Evolutionary conservation across 2,888 invertebrate species (phyloP).

Genomic region (Athalia cordata): DNA sequence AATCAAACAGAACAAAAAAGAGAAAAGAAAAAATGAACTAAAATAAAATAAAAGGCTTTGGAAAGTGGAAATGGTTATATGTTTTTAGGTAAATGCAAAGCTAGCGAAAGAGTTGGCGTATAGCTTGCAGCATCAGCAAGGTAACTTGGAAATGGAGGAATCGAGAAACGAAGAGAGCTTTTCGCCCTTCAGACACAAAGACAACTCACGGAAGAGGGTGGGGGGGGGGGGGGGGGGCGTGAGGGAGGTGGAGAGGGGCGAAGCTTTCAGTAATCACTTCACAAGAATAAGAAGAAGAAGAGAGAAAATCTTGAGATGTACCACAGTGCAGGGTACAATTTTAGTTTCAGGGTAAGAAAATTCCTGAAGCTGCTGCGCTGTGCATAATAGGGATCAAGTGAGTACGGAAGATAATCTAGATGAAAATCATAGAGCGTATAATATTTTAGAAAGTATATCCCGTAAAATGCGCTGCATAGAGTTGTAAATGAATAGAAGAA

Average conservation of each 20-base stretch:
- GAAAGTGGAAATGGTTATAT: not conserved
- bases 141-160: not conserved
- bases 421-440: too few relatives aligned
- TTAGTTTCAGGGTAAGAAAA: too few relatives aligned
- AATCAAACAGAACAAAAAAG: not conserved
- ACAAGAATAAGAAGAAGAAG: slow-evolving; percentile 2
- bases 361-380: too few relatives aligned
- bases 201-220: slow-evolving; percentile 11
- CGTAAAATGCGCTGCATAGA: too few relatives aligned
- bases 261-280: slow-evolving; percentile 44
- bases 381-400: too few relatives aligned
- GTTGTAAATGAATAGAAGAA: too few relatives aligned
- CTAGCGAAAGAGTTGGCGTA: not conserved
- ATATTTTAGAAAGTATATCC: too few relatives aligned
- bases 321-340: too few relatives aligned
- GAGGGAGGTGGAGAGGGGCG: not conserved
- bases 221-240: slow-evolving; percentile 35
- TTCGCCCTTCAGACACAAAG: slow-evolving; percentile 22
- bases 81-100: not conserved
- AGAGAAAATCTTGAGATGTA: not conserved
- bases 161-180: not conserved
- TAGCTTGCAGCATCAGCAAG: not conserved
- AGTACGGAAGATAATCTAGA: too few relatives aligned
- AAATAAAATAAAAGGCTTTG: not conserved
- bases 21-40: not conserved